Evolutionary conservation across 2,888 invertebrate genomes (phyloP).

Genomic region (Nymphalis c-album): DNA sequence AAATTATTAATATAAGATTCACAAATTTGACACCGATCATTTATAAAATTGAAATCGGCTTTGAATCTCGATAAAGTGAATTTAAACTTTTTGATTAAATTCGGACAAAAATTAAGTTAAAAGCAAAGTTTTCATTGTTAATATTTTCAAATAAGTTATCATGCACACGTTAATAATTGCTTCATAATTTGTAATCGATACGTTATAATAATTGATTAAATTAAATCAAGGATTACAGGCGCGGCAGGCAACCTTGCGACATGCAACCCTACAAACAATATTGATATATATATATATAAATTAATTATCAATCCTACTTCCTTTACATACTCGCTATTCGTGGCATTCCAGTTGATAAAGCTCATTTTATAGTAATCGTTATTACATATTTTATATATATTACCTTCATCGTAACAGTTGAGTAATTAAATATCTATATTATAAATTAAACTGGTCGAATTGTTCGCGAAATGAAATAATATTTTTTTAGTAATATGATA

Average conservation of each 20-base stretch:
- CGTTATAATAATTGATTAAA: neutral
- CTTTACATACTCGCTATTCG: neutral
- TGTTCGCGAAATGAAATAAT: neutral
- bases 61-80: too few relatives aligned
- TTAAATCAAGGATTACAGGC: slow-evolving; percentile 13
- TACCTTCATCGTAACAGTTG: neutral
- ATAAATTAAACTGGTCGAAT: neutral
- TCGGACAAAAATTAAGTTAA: too few relatives aligned
- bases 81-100: too few relatives aligned
- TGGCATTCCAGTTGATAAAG: neutral
- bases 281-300: neutral
- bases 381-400: neutral
- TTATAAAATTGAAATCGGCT: too few relatives aligned
- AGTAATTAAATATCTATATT: neutral
- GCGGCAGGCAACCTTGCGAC: slow-evolving; percentile 9
- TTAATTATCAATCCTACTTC: slow-evolving; percentile 6
- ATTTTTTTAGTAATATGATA: neutral
- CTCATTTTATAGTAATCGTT: neutral
- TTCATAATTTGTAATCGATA: too few relatives aligned
- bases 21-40: too few relatives aligned
- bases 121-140: too few relatives aligned
- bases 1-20: too few relatives aligned
- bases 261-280: slow-evolving; percentile 3
- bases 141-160: too few relatives aligned
- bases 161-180: too few relatives aligned